Evolutionary conservation across 2,797 vertebrate genomes (phyloP), one percentile per base, ranked within the genome.

Genomic region (Cuculus canorus): DNA sequence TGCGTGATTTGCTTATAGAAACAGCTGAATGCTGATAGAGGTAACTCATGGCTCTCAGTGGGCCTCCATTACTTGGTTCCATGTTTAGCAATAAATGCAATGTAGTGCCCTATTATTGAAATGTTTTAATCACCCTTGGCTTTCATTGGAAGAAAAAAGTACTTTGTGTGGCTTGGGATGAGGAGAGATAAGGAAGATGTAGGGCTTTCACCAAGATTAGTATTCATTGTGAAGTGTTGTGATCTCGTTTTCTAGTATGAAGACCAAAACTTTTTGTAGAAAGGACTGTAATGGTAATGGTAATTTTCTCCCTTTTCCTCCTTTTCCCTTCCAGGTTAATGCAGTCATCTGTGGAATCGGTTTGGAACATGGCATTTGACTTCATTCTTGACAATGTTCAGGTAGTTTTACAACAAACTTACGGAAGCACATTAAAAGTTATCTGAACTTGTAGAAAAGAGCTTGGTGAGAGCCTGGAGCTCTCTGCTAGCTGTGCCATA

Each of bases 361-460:
- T 99, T 83, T 99, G 99, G 99, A 99, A 99, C 73, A 99, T 99
- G 99, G 99, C 99, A 70, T 99, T 99, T 95, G 99, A 99, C 98
- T 99, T 99, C 98, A 99, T 99, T 98, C 98, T 99, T 82, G 99
- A 99, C 97, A 99, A 99, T 52, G 99, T 99, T 97, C 99, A 99
- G 98, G 98, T 99, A 96, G 99, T 99, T 93, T 96, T 99, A 97
- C 99, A 99, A 95, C 99, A 99, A 95, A 98, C 98, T 17, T 99
- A 99, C 0, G 99, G 99, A 96, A 99, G 99, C 98, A 99, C 99
- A 96, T 96, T 99, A 91, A 99, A 99, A 98, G 98, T 99, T 87
- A 97, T 98, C 89, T 99, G 98, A 98, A 91, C 66, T 90, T 94
- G 91, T 95, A 96, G 94, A 76, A 92, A 96, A 84, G 94, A 96